phyloP scores from a whole-genome alignment of 2,113 vertebrate genomes.

The Acinonyx jubatus region DNA sequence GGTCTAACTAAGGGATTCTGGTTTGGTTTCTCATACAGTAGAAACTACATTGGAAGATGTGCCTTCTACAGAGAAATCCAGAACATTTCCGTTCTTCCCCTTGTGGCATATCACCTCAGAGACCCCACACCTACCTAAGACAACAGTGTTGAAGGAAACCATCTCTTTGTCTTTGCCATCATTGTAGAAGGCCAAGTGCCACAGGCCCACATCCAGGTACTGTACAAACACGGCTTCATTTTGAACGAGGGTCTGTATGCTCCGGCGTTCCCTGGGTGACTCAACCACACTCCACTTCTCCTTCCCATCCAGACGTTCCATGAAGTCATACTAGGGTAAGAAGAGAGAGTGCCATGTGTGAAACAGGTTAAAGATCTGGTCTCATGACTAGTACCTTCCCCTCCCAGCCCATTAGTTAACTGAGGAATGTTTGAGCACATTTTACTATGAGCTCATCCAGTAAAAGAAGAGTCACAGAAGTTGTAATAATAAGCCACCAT shows the following conservation, averaged over 20 bases:
- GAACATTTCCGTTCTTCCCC: too few relatives aligned
- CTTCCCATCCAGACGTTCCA: constrained; percentile 98
- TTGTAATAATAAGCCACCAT: background rate
- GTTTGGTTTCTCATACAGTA: accelerated
- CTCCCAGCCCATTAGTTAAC: background rate
- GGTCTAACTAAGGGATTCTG: background rate
- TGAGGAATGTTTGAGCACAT: background rate
- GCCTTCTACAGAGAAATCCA: background rate
- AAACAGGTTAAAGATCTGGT: background rate
- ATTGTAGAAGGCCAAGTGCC: constrained; percentile 99
- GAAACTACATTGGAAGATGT: background rate
- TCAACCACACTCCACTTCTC: constrained; percentile 99
- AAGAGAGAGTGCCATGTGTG: background rate
- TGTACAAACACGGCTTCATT: constrained; percentile 98
- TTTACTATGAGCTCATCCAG: background rate
- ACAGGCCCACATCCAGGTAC: constrained; percentile 95
- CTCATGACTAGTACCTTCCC: background rate
- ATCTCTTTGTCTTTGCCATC: constrained; percentile 97
- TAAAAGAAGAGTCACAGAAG: background rate
- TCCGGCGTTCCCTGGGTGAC: constrained; percentile 94
- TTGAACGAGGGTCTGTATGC: constrained; percentile 97
- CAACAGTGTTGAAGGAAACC: constrained; percentile 95
- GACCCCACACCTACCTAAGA: constrained; percentile 90
- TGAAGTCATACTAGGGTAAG: constrained; percentile 94
- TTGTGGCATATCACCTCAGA: accelerated